phyloP scores from a whole-genome alignment of 2,113 vertebrate genomes.

The Ranitomeya variabilis region DNA sequence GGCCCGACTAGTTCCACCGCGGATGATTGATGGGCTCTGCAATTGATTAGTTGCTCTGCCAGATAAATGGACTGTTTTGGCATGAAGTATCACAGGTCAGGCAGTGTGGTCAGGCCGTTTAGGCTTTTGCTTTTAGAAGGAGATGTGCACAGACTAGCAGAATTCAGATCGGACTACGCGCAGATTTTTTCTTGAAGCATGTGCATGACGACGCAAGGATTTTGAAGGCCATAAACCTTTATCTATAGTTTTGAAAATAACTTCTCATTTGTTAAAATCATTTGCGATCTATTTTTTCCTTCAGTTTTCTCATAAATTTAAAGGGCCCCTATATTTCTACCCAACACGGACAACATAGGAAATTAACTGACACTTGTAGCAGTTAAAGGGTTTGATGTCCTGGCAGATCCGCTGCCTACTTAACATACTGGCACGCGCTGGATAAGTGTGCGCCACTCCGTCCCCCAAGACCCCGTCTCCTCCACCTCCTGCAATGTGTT shows the following conservation, averaged over 20 bases:
- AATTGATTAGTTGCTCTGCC: slow-evolving; percentile 94
- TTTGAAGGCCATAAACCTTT: background rate
- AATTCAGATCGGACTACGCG: slow-evolving; percentile 49
- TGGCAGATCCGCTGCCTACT: slow-evolving; percentile 1
- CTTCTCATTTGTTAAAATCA: no score
- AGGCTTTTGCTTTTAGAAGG: slow-evolving; percentile 72
- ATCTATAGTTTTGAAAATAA: background rate
- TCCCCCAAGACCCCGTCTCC: slow-evolving; percentile 17
- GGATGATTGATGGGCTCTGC: slow-evolving; percentile 88
- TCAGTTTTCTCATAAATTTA: no score
- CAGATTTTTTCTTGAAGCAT: slow-evolving; percentile 13
- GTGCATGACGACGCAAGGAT: background rate
- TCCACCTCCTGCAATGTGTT: slow-evolving; percentile 46
- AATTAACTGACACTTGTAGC: background rate
- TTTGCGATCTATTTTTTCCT: no score
- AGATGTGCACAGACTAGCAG: slow-evolving; percentile 67
- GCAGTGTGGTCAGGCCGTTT: slow-evolving; percentile 74
- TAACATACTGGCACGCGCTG: slow-evolving; percentile 14
- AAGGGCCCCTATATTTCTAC: background rate
- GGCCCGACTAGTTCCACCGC: slow-evolving; percentile 60
- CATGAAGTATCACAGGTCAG: slow-evolving; percentile 89
- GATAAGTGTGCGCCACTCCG: background rate
- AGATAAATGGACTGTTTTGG: slow-evolving; percentile 93
- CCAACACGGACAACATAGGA: background rate
- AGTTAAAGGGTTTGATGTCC: background rate